Conservation (phyloP, 2,888 invertebrate species). For the Platycnemis pennipes region DNA sequence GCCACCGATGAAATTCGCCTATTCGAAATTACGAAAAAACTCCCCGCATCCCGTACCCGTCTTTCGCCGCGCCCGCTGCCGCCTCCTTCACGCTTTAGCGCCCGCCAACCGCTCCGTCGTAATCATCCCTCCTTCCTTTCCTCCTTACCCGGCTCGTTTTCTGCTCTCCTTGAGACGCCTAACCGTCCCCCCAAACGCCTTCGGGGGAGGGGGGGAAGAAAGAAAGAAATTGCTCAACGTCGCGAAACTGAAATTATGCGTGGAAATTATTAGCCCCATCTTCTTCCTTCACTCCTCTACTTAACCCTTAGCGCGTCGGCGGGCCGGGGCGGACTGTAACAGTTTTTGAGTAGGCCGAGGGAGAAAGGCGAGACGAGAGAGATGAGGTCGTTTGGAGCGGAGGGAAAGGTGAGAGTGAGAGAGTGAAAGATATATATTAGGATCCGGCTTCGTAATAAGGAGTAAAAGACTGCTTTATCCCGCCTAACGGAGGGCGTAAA, state of each 20-base stretch:
- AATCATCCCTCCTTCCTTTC: not conserved
- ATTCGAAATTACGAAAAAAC: no score
- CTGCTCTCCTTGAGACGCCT: not conserved
- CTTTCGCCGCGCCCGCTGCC: not conserved
- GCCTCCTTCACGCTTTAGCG: conserved; percentile 35
- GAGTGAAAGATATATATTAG: not conserved
- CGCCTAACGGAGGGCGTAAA: not conserved
- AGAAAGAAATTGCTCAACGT: not conserved
- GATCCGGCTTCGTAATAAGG: not conserved
- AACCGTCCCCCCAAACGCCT: not conserved
- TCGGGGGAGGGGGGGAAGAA: not conserved
- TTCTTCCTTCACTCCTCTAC: not conserved
- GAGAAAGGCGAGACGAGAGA: not conserved
- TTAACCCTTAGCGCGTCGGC: not conserved
- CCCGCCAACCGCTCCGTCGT: not conserved
- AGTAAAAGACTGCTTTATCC: not conserved
- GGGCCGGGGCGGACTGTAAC: not conserved
- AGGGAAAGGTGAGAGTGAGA: not conserved
- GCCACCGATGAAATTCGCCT: no score
- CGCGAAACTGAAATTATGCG: conserved; percentile 32
- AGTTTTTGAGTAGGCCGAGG: not conserved
- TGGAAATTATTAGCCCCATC: conserved; percentile 8
- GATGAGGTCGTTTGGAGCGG: not conserved
- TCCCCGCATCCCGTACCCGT: not conserved
- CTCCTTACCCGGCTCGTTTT: not conserved